Conservation (phyloP, 2,888 invertebrate genomes). For the Perizoma affinitatum region DNA sequence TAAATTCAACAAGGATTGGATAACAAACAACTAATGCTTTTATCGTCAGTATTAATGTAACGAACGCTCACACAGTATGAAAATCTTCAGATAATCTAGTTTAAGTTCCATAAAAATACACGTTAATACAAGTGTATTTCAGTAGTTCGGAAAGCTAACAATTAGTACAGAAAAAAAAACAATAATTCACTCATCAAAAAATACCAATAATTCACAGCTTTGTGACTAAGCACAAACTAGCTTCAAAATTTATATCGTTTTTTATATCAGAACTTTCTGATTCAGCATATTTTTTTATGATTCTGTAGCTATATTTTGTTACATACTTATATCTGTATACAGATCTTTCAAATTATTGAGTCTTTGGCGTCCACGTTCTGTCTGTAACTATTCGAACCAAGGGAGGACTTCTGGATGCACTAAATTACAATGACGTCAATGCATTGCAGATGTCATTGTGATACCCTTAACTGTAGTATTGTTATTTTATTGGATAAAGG, state of each 20-base stretch:
- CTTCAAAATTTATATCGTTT: background rate
- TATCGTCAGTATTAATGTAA: background rate
- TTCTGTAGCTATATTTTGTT: constrained; percentile 1
- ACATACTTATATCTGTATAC: background rate
- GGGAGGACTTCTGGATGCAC: no score
- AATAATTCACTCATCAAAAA: constrained; percentile 5
- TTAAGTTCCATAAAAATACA: constrained; percentile 17
- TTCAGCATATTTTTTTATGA: constrained; percentile 6
- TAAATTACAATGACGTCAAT: constrained; percentile 12
- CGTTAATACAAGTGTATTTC: constrained; percentile 11
- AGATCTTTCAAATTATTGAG: constrained; percentile 6
- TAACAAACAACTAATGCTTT: background rate
- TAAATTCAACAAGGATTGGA: no score
- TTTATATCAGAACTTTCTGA: constrained; percentile 10
- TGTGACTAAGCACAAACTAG: background rate
- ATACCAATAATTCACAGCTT: no score
- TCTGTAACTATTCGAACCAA: background rate
- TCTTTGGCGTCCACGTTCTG: background rate
- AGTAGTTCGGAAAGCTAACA: background rate
- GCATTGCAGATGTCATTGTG: constrained; percentile 13
- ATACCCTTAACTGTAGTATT: constrained; percentile 16
- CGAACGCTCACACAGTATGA: constrained; percentile 4
- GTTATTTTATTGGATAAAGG: constrained; percentile 23
- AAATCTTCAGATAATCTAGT: constrained; percentile 10
- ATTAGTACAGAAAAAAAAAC: no score